Evolutionary conservation across 1,140 invertebrate genomes (phyloP), one percentile per base, ranked within the genome.

Genomic region (Trachelipus rathkii): DNA sequence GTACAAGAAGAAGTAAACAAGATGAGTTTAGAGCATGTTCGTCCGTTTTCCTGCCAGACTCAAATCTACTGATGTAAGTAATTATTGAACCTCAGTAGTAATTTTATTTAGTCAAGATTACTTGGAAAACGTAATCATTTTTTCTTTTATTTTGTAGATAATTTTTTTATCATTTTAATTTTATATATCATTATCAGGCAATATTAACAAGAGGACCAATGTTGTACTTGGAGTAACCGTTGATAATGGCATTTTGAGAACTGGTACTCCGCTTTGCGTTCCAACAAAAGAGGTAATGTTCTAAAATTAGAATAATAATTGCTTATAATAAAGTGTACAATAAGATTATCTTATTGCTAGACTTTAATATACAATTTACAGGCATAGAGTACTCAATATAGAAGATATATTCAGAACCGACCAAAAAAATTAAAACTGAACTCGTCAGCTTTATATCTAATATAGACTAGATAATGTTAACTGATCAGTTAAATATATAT

Each of bases 21-120:
- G 95, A 98, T 81, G 94, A 99, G 84, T 93, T 95, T 87, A 97
- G 97, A 84, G n/a, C 91, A 94, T 82, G 91, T 98, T 76, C 98
- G n/a, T n/a, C 97, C 13, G 96, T 99, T 23, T 99, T 99, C 86
- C 98, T 98, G 0, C 99, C 87, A 97, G 97, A 86, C 87, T 99
- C 44, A 92, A 89, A 82, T 88, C 95, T 73, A 83, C 93, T 3
- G 90, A 96, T 88, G 94, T 92, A 84, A 85, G 77, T 78, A n/a
- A 2, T 60, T 19, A 60, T 60, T 3, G 11, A 13, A 60, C 1
- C 19, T 13, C 1, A 3, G 50, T 60, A 19, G 1, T 60, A 13
- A 1, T 60, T 60, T 15, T 13, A 60, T 60, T 60, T 2, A 13
- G 46, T 10, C 50, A 19, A 15, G 4, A 60, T 19, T n/a, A n/a